Conservation (phyloP, 1,140 invertebrate species). For the Drosophila nannoptera region DNA sequence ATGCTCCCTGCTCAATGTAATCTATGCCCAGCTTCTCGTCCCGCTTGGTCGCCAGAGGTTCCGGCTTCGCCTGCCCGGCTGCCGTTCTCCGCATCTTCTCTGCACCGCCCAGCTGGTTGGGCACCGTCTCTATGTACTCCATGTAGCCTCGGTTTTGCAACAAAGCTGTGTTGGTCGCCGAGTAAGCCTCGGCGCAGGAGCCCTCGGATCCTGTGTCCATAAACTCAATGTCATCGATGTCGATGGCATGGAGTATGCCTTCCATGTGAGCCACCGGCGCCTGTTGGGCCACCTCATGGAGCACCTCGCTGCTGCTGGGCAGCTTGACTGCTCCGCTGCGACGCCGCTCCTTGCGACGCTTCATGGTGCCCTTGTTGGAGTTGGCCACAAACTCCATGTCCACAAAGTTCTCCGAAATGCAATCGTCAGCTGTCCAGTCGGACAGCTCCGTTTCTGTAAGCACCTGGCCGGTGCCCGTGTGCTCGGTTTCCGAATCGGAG, state of each 20-base stretch:
- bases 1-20: slow-evolving; percentile 81
- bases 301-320: slow-evolving; percentile 72
- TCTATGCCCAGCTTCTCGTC: slow-evolving; percentile 79
- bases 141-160: slow-evolving; percentile 85
- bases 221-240: slow-evolving; percentile 83
- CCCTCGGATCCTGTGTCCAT: slow-evolving; percentile 87
- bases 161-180: slow-evolving; percentile 80
- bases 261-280: slow-evolving; percentile 71
- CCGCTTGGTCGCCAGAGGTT: slow-evolving; percentile 52
- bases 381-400: slow-evolving; percentile 83
- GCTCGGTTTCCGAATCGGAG: slow-evolving; percentile 81
- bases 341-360: slow-evolving; percentile 79
- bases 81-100: slow-evolving; percentile 15
- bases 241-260: slow-evolving; percentile 73
- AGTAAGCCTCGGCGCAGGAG: slow-evolving; percentile 82
- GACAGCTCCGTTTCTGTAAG: slow-evolving; percentile 91
- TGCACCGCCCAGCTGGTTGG: slow-evolving; percentile 28
- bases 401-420: slow-evolving; percentile 86
- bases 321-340: slow-evolving; percentile 66
- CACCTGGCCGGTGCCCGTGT: slow-evolving; percentile 84
- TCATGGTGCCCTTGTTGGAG: slow-evolving; percentile 80
- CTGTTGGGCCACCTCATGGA: slow-evolving; percentile 63
- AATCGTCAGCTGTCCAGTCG: slow-evolving; percentile 90
- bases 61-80: slow-evolving; percentile 7
- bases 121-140: slow-evolving; percentile 82